Evolutionary conservation across 2,797 vertebrate genomes (phyloP).

Genomic region (Channa striata): DNA sequence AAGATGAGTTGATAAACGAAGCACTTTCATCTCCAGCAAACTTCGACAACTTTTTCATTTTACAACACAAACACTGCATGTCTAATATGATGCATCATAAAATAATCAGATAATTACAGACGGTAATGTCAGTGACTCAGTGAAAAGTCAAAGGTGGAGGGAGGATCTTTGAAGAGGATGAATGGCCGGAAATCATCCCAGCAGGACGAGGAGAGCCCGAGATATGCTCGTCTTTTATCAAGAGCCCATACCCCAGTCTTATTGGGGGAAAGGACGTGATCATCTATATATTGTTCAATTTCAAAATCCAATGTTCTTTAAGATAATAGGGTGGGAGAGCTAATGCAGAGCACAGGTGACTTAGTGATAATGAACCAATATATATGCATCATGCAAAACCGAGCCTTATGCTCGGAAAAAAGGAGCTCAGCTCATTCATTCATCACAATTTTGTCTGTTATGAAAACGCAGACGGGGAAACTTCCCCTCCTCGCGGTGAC

Average conservation of each 20-base stretch:
- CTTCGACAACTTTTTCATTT: conserved; percentile 69
- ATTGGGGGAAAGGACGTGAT: conserved; percentile 34
- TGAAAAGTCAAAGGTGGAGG: conserved; percentile 56
- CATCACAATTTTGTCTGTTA: conserved; percentile 65
- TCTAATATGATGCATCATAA: conserved; percentile 57
- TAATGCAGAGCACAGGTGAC: conserved; percentile 78
- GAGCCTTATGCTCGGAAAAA: conserved; percentile 66
- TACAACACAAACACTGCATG: conserved; percentile 57
- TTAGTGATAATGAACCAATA: conserved; percentile 84
- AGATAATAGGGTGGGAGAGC: conserved; percentile 76
- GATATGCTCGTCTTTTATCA: conserved; percentile 45
- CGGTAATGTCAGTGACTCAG: conserved; percentile 51
- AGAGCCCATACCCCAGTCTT: conserved; percentile 8
- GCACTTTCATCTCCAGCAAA: conserved; percentile 75
- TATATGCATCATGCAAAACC: conserved; percentile 82
- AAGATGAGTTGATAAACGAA: conserved; percentile 74
- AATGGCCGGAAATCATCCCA: conserved; percentile 52
- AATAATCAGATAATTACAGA: conserved; percentile 56
- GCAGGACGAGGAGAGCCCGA: conserved; percentile 37
- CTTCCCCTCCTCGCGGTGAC: conserved; percentile 44
- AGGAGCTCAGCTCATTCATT: conserved; percentile 59
- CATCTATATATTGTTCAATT: conserved; percentile 75
- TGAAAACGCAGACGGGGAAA: conserved; percentile 52
- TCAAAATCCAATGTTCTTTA: conserved; percentile 76
- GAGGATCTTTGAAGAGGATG: conserved; percentile 55